Evolutionary conservation across 1,140 invertebrate genomes (phyloP).

Genomic region (Nephila pilipes): DNA sequence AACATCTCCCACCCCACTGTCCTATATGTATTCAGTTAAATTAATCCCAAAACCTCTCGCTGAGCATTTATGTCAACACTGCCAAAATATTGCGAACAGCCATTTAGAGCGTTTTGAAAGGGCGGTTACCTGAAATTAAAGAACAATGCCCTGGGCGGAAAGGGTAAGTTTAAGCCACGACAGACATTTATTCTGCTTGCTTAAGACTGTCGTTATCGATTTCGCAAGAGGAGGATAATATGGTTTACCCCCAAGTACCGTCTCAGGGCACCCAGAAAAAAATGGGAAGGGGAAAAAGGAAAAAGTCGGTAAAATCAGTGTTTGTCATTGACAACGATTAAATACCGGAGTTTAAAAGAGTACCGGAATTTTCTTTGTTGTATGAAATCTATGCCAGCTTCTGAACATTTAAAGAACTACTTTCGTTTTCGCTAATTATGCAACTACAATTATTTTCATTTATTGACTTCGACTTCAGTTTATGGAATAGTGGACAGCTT

Average conservation of each 20-base stretch:
- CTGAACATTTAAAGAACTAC: neutral
- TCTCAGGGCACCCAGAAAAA: neutral
- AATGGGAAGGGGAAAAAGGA: neutral
- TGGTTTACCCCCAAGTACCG: slow-evolving; percentile 43
- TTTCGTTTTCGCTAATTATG: neutral
- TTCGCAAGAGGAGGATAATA: slow-evolving; percentile 24
- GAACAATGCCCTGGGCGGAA: slow-evolving; percentile 70
- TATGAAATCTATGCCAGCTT: neutral
- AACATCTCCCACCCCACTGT: neutral
- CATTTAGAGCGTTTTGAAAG: slow-evolving; percentile 64
- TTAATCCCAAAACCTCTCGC: slow-evolving; percentile 65
- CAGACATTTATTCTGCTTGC: slow-evolving; percentile 64
- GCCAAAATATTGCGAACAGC: slow-evolving; percentile 66
- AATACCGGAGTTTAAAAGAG: neutral
- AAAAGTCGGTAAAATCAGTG: slow-evolving; percentile 42
- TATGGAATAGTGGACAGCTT: no score
- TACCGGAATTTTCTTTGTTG: neutral
- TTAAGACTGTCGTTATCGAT: slow-evolving; percentile 25
- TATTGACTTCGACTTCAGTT: neutral
- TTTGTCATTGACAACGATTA: slow-evolving; percentile 45
- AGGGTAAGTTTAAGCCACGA: slow-evolving; percentile 28
- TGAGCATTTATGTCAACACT: slow-evolving; percentile 71
- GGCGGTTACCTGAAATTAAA: slow-evolving; percentile 67
- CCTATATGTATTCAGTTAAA: slow-evolving; percentile 66
- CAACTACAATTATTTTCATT: neutral